A percentile compares a stretch with the other conserved stretches of the same genome.
Evolutionary conservation across 2,888 invertebrate genomes (phyloP).

Genomic region (Protula sp.): DNA sequence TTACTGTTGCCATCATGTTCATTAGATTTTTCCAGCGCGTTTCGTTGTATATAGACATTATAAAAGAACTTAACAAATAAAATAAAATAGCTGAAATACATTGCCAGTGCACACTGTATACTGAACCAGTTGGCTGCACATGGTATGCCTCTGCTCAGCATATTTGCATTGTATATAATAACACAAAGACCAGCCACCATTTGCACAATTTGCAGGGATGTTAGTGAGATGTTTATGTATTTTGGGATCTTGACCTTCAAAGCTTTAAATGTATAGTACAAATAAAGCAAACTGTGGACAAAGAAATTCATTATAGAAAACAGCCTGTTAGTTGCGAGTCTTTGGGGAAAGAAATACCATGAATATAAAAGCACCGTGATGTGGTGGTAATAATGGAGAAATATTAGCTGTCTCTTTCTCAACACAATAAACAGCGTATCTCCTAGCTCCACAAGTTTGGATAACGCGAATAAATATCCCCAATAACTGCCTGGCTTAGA

Average conservation of each 20-base stretch:
- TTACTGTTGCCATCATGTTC: too few relatives aligned
- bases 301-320: conserved; percentile 56
- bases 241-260: conserved; percentile 58
- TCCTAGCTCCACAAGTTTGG: conserved; percentile 84
- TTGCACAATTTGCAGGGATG: conserved; percentile 81
- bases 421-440: conserved; percentile 55
- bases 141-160: conserved; percentile 64
- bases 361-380: conserved; percentile 54
- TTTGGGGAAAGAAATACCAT: conserved; percentile 51
- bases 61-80: not conserved
- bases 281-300: conserved; percentile 57
- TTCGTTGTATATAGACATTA: not conserved
- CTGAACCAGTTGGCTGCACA: not conserved
- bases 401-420: conserved; percentile 56
- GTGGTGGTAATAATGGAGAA: conserved; percentile 58
- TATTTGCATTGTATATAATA: conserved; percentile 81
- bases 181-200: conserved; percentile 96
- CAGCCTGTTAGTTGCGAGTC: conserved; percentile 48
- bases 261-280: conserved; percentile 56
- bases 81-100: not conserved
- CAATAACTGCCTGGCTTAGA: not conserved
- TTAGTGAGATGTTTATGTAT: conserved; percentile 79
- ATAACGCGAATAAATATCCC: not conserved
- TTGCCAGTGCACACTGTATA: not conserved
- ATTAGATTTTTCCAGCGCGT: too few relatives aligned